phyloP scores from a whole-genome alignment of 1,140 invertebrate genomes.

The Formica selysi region DNA sequence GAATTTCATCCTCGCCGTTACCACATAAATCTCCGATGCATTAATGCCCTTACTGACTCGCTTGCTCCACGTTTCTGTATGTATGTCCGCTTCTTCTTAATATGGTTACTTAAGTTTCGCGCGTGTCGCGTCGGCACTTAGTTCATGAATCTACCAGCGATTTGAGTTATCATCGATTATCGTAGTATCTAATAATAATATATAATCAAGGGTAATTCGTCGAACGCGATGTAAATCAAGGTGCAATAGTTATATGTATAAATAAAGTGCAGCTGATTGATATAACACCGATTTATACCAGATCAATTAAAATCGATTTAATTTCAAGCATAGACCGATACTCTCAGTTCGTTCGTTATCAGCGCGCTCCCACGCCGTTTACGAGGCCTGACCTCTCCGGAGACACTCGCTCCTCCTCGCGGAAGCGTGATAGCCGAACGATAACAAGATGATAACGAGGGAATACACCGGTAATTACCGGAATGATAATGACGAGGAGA shows the following conservation, averaged over 20 bases:
- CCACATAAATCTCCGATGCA: constrained; percentile 80
- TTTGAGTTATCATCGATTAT: constrained; percentile 10
- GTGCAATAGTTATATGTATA: too few relatives aligned
- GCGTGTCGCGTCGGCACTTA: background rate
- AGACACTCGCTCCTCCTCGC: constrained; percentile 69
- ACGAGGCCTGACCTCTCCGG: constrained; percentile 54
- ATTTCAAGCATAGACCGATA: constrained; percentile 8
- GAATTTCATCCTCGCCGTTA: constrained; percentile 78
- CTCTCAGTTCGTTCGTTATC: constrained; percentile 22
- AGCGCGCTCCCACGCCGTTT: constrained; percentile 8
- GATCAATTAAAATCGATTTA: constrained; percentile 15
- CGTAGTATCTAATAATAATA: background rate
- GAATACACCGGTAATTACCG: constrained; percentile 84
- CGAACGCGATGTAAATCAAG: background rate
- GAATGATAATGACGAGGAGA: constrained; percentile 84
- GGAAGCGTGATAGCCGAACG: constrained; percentile 75
- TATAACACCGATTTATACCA: background rate
- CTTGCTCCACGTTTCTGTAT: constrained; percentile 28
- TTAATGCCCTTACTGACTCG: constrained; percentile 75
- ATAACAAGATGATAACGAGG: constrained; percentile 84
- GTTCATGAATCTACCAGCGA: background rate
- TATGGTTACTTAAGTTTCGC: constrained; percentile 43
- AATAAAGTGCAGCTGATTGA: background rate
- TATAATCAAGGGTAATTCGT: background rate
- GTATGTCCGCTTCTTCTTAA: constrained; percentile 61